A percentile compares a stretch with the other conserved stretches of the same genome.
Evolutionary conservation across 1,140 invertebrate species (phyloP).

Genomic region (Odontomachus brunneus): DNA sequence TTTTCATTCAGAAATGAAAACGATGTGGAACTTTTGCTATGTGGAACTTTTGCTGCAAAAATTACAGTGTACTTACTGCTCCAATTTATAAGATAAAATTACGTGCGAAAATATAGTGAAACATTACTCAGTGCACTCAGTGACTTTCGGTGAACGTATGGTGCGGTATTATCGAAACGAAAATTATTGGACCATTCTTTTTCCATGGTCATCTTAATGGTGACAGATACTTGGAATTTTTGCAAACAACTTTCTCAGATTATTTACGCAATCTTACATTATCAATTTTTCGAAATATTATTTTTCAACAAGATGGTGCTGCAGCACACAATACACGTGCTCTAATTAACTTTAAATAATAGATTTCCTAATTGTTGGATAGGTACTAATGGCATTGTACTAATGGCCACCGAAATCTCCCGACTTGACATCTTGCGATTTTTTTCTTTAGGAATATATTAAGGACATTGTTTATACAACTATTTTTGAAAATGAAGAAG

Average conservation of each 20-base stretch:
- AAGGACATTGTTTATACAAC: too few relatives aligned
- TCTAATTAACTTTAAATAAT: background rate
- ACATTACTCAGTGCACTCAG: too few relatives aligned
- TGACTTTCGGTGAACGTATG: background rate
- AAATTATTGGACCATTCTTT: constrained; percentile 19
- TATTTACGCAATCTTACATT: constrained; percentile 14
- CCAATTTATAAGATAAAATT: too few relatives aligned
- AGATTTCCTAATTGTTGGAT: background rate
- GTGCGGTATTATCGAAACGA: constrained; percentile 3
- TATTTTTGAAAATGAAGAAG: too few relatives aligned
- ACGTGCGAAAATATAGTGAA: too few relatives aligned
- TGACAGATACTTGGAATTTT: constrained; percentile 4
- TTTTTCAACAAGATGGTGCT: constrained; percentile 7
- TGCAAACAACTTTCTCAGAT: constrained; percentile 9
- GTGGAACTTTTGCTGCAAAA: too few relatives aligned
- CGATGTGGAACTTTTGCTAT: too few relatives aligned
- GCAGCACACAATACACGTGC: background rate
- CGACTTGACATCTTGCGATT: constrained; percentile 4
- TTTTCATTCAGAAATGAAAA: too few relatives aligned
- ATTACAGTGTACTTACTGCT: too few relatives aligned
- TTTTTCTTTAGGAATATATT: too few relatives aligned
- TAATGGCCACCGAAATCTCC: background rate
- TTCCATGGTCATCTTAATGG: constrained; percentile 8
- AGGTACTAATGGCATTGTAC: background rate
- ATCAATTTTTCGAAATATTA: constrained; percentile 9